Evolutionary conservation across 92 coral and sea anemone genomes (phyloP), one percentile per base, ranked within the genome.

Genomic region (Phenganax marumi): DNA sequence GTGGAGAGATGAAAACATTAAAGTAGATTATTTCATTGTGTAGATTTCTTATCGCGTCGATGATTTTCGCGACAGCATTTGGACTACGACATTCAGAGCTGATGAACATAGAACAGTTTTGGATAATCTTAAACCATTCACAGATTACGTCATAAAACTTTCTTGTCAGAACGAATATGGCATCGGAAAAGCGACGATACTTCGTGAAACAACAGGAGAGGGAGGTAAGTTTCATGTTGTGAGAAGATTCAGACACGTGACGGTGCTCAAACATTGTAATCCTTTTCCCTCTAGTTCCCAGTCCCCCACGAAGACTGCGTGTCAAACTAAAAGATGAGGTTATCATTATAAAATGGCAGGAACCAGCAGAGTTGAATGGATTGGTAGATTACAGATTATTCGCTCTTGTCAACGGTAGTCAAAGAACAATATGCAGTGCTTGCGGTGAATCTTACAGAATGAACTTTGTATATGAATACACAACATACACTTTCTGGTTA

Each of bases 41-140:
- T 14, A 78, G 83, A 78, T 78, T 78, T 78, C 73, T 10, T 78
- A 78, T 26, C 65, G 73, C 21, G 61, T 61, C 48, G 73, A 78
- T 24, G 83, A 78, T 72, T 78, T 78, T 58, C 49, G 12, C 3
- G 25, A 46, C 53, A 61, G 21, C 43, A 49, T 61, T 4, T 62
- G 73, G 83, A 78, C 46, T 22, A 6, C 63, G 14, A 56, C 21
- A 13, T 63, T 43, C 52, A 52, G 14, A 63, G 46, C 72, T 10
- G n/a, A 78, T 63, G 73, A 61, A 58, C 22, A 47, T 1, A 61
- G 23, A 24, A 8, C 46, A 8, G 9, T 1, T 14, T 62, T 78
- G 17, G 24, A 61, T 16, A n/a, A 53, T 7, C 52, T 78, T 51
- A 18, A 47, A 25, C 83, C 83, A 7, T 78, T 61, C 48, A 78